Conservation (phyloP, 2,797 vertebrate genomes). For the Micrastur ruficollis region DNA sequence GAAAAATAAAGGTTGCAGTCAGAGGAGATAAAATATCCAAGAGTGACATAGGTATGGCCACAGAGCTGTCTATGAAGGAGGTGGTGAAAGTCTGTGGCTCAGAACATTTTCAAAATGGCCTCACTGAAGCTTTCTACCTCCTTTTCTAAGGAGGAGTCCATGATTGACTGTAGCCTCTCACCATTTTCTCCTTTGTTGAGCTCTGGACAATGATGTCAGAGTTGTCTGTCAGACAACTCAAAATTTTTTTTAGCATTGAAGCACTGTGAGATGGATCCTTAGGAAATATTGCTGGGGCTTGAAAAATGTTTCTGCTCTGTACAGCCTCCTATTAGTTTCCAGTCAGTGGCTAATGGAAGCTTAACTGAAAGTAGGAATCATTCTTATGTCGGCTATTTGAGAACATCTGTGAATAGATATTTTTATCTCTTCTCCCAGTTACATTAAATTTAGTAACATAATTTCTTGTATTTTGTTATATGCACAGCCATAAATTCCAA, state of each 20-base stretch:
- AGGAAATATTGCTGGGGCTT: not conserved
- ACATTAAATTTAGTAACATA: not conserved
- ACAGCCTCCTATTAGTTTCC: not conserved
- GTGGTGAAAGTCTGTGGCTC: not conserved
- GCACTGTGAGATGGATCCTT: not conserved
- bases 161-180: not conserved
- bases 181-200: not conserved
- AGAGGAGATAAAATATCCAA: not conserved
- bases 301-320: not conserved
- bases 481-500: not conserved
- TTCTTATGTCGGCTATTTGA: not conserved
- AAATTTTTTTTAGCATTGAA: not conserved
- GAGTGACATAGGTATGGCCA: not conserved
- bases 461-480: slow-evolving; percentile 29
- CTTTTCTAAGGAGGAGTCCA: not conserved
- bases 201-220: not conserved
- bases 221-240: not conserved
- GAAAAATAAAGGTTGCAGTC: not conserved
- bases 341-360: not conserved
- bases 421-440: slow-evolving; percentile 13
- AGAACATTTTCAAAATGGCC: not conserved
- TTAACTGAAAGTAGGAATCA: not conserved
- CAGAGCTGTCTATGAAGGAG: not conserved
- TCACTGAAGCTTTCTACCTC: not conserved
- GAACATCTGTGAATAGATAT: slow-evolving; percentile 42